These are phyloP conservation scores for Misgurnus anguillicaudatus DNA, from an alignment of 2,113 vertebrate genomes.

Conservation along the genomic window DNA sequence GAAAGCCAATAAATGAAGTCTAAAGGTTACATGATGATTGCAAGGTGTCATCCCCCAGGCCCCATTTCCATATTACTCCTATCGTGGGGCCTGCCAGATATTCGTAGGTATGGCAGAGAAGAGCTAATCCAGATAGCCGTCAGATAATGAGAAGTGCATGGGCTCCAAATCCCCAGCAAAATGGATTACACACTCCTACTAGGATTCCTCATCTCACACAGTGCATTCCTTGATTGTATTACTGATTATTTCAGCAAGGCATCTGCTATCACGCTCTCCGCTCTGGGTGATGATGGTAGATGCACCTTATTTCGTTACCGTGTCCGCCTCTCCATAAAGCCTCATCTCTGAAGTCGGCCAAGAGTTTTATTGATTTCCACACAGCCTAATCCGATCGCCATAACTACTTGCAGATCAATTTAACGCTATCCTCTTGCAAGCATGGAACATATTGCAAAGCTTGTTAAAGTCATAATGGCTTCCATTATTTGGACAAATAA, in stretches of 20 bases:
- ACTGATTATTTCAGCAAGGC: conserved; percentile 28
- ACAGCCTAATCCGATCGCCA: conserved; percentile 38
- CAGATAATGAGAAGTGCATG: conserved; percentile 34
- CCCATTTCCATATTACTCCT: neutral
- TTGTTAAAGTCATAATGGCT: conserved; percentile 48
- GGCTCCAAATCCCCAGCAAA: conserved; percentile 29
- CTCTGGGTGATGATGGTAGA: conserved; percentile 19
- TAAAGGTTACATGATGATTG: neutral
- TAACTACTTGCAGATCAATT: conserved; percentile 40
- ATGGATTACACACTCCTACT: conserved; percentile 30
- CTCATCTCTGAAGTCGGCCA: conserved; percentile 12
- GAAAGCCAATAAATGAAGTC: neutral
- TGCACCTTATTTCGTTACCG: conserved; percentile 30
- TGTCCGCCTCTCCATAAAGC: conserved; percentile 31
- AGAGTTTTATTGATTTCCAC: conserved; percentile 45
- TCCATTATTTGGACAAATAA: conserved; percentile 40
- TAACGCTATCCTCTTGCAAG: conserved; percentile 14
- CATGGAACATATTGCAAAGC: conserved; percentile 24
- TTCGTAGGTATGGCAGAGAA: neutral
- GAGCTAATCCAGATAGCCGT: conserved; percentile 21
- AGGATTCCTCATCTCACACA: conserved; percentile 35
- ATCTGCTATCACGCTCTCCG: conserved; percentile 9
- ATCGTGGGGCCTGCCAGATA: conserved; percentile 1
- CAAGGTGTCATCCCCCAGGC: neutral
- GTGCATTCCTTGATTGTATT: conserved; percentile 31